phyloP scores from a whole-genome alignment of 2,888 invertebrate genomes.

The Thecophora atra region DNA sequence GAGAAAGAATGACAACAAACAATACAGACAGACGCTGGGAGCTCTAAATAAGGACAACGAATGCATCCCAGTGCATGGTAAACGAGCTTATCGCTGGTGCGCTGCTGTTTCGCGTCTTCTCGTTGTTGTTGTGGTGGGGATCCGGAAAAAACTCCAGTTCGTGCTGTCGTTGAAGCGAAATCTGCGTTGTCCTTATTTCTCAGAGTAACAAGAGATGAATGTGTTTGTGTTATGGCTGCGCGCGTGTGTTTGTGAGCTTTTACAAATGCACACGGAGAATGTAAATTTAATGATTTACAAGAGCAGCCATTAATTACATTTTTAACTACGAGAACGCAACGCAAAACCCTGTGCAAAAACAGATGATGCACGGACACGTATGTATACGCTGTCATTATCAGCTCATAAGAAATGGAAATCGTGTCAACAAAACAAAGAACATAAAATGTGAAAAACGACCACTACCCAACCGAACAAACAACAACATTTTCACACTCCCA shows the following conservation, averaged over 20 bases:
- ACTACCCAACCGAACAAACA: constrained; percentile 1
- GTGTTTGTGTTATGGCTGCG: constrained; percentile 7
- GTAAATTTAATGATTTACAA: constrained; percentile 28
- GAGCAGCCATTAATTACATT: constrained; percentile 29
- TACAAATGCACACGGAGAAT: neutral
- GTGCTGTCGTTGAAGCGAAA: neutral
- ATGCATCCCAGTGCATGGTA: constrained; percentile 19
- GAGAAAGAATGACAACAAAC: constrained; percentile 10
- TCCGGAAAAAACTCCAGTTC: neutral
- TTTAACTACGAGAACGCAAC: neutral
- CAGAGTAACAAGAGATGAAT: constrained; percentile 17
- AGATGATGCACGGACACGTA: neutral
- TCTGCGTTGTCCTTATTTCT: constrained; percentile 15
- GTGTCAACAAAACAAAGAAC: constrained; percentile 22
- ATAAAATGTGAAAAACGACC: neutral
- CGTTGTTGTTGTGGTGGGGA: neutral
- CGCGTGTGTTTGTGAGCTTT: constrained; percentile 2
- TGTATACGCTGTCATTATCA: constrained; percentile 14
- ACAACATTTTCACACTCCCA: neutral
- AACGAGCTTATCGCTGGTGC: neutral
- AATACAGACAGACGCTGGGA: neutral
- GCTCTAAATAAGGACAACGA: constrained; percentile 2
- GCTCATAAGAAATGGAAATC: constrained; percentile 25
- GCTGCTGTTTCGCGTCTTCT: neutral
- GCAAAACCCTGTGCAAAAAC: neutral